Base-by-base conservation (phyloP, 2,113 vertebrate species). In the Calonectris borealis region DNA sequence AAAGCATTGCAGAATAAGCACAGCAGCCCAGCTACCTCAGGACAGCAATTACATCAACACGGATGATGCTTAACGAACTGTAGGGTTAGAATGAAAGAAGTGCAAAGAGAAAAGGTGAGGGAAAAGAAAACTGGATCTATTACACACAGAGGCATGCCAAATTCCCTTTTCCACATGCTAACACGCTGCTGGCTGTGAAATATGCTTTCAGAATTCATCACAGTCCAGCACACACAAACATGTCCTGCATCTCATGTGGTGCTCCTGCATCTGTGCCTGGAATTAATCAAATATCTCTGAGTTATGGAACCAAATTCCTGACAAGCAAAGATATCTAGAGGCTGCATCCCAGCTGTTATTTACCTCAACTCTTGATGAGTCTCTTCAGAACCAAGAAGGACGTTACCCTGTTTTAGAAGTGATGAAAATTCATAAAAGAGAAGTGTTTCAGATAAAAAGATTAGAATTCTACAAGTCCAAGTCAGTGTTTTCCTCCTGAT, bases 151-250 rank as follows among this genome's bases (percentile, higher is more conserved):
- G 18, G 26, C n/a, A 10, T 24, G 19, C 5, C 22, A 73, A 44
- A 48, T n/a, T 73, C 38, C 21, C 11, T 51, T 88, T 65, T 69
- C 49, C 49, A 31, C 36, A 34, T 9, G 7, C 17, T 78, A 42
- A 51, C 1, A 2, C 26, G 36, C 18, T 60, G 32, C 11, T 70
- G 49, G 27, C 38, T 10, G 16, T 19, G 24, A 79, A 86, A 75
- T 13, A 34, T 0, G 0, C 6, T 36, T 78, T 31, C 69, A 70
- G 54, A 78, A 12, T 61, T 79, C 64, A 15, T 21, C 40, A 31
- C 26, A 62, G 29, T 61, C 32, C 29, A 91, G 46, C 22, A 38
- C 29, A 62, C 19, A 57, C 1, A 32, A 11, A 8, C 3, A 38
- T 42, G 36, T 65, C 19, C 66, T 66, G 5, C 13, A 31, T 25